Conservation (phyloP, 2,888 invertebrate genomes). For the Melanostoma mellinum region DNA sequence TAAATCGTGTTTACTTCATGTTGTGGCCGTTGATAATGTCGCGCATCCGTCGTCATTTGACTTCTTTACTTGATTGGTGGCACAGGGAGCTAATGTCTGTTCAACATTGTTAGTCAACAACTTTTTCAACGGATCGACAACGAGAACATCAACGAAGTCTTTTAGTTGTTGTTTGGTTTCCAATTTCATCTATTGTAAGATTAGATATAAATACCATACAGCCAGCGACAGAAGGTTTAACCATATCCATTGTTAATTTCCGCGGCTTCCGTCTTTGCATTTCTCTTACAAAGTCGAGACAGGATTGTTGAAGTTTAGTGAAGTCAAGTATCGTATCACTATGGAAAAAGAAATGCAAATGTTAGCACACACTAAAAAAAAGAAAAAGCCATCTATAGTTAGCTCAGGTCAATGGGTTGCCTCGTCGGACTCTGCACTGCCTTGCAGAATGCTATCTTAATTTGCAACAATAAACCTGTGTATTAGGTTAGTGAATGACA, state of each 20-base stretch:
- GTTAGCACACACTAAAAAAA: neutral
- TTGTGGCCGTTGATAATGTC: conserved; percentile 74
- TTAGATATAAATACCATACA: conserved; percentile 17
- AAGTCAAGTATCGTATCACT: neutral
- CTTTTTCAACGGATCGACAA: conserved; percentile 60
- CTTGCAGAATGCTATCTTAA: conserved; percentile 53
- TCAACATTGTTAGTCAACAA: conserved; percentile 53
- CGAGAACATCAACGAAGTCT: conserved; percentile 22
- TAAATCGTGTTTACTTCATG: conserved; percentile 75
- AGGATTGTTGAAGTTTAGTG: neutral
- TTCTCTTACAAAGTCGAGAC: neutral
- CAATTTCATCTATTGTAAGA: conserved; percentile 58
- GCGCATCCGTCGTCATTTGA: conserved; percentile 69
- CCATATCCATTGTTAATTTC: conserved; percentile 41
- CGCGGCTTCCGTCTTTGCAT: conserved; percentile 46
- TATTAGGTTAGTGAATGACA: conserved; percentile 37
- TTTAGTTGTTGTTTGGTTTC: conserved; percentile 23
- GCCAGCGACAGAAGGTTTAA: conserved; percentile 41
- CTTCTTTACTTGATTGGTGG: conserved; percentile 68
- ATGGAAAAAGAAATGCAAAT: neutral
- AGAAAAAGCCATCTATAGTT: neutral
- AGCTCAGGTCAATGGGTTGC: conserved; percentile 56
- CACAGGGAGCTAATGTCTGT: conserved; percentile 67
- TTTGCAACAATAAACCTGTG: conserved; percentile 64
- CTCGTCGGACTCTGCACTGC: conserved; percentile 15